Conservation (phyloP, 2,113 vertebrate species). For the Acrocephalus kingi region DNA sequence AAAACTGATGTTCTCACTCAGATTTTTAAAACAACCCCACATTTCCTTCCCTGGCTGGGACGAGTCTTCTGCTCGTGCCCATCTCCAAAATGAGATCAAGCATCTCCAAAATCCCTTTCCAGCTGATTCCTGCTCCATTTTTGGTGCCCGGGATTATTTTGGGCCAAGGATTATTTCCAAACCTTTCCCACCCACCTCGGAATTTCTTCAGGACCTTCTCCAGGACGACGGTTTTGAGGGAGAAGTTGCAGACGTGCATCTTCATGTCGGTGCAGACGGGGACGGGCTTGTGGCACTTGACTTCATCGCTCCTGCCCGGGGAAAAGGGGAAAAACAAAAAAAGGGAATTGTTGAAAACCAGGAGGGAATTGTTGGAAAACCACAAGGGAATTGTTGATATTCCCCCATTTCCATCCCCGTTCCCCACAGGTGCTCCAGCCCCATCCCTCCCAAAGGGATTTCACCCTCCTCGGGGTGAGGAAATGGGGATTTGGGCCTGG, state of each 20-base stretch:
- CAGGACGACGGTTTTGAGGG: neutral
- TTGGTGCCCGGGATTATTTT: neutral
- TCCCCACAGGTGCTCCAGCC: no score
- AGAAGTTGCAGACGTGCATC: conserved; percentile 40
- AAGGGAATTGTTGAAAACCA: neutral
- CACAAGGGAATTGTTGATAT: fast-evolving
- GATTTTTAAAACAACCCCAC: neutral
- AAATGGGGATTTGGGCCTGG: neutral
- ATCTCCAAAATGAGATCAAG: neutral
- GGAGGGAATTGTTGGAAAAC: neutral
- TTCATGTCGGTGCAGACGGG: conserved; percentile 29
- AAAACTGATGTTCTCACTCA: fast-evolving
- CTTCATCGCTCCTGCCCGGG: neutral
- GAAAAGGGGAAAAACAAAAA: neutral
- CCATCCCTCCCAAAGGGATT: neutral
- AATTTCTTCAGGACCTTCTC: conserved; percentile 55
- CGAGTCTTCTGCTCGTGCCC: fast-evolving
- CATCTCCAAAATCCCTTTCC: neutral
- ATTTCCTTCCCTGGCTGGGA: fast-evolving
- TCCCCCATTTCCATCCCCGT: fast-evolving
- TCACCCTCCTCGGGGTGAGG: neutral
- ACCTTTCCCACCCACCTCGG: neutral
- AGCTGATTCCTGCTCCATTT: neutral
- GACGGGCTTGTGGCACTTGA: conserved; percentile 10
- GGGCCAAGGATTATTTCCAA: neutral